phyloP scores from a whole-genome alignment of 2,113 vertebrate genomes.

The Connochaetes taurinus region DNA sequence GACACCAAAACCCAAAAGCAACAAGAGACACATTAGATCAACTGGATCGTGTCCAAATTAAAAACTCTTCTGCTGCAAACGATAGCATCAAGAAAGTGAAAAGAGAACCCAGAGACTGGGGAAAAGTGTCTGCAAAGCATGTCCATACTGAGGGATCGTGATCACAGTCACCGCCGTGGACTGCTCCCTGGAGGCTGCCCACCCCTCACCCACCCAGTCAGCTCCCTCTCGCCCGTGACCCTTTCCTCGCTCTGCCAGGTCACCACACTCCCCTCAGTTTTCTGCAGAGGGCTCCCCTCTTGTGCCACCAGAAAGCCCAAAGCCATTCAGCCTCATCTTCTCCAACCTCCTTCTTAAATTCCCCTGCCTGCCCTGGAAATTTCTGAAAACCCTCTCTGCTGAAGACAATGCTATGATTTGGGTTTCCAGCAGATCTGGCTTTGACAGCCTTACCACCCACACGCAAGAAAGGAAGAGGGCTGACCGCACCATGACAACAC shows the following conservation, averaged over 20 bases:
- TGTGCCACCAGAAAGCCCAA: neutral
- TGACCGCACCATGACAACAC: rapidly evolving
- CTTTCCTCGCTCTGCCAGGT: neutral
- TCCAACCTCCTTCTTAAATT: neutral
- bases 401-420: rapidly evolving
- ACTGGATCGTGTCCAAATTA: neutral
- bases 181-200: neutral
- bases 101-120: neutral
- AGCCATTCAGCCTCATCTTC: neutral
- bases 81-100: neutral
- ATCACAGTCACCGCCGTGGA: rapidly evolving
- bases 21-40: neutral
- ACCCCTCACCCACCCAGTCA: rapidly evolving
- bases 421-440: neutral
- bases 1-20: neutral
- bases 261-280: neutral
- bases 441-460: neutral
- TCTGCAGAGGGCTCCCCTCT: neutral
- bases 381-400: neutral
- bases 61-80: neutral
- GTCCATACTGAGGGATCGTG: rapidly evolving
- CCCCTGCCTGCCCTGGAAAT: neutral
- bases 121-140: neutral
- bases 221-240: neutral
- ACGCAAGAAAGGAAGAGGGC: neutral